phyloP scores from a whole-genome alignment of 2,797 vertebrate genomes.

The Sebastes variabilis region DNA sequence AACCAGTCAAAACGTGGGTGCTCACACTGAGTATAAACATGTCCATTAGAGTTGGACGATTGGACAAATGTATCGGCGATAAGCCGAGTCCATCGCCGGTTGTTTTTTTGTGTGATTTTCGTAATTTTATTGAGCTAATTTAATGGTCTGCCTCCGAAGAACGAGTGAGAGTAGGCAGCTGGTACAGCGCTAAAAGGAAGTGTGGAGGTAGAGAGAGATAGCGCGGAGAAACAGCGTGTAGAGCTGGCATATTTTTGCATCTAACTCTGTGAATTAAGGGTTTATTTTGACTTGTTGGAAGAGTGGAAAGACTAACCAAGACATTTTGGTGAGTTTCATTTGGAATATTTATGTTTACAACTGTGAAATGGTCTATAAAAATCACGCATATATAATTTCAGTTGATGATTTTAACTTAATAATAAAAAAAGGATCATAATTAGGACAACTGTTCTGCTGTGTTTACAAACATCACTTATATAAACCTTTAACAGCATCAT shows the following conservation, averaged over 20 bases:
- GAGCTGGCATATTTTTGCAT: not conserved
- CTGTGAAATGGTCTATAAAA: not conserved
- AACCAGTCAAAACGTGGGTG: not conserved
- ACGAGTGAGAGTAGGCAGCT: not conserved
- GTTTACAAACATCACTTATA: not conserved
- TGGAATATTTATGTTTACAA: not conserved
- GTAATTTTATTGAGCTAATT: not conserved
- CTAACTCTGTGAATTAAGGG: not conserved
- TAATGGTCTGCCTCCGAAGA: not conserved
- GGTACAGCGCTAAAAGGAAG: not conserved
- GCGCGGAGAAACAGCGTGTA: not conserved
- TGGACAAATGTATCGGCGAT: not conserved
- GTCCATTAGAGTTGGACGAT: not conserved
- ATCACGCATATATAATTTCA: not conserved
- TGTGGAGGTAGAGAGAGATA: not conserved
- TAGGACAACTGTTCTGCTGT: not conserved
- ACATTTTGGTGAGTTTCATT: too few species aligned
- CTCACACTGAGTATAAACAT: not conserved
- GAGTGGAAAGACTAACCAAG: too few species aligned
- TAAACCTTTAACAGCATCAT: not conserved
- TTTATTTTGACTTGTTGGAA: not conserved
- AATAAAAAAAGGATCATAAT: not conserved
- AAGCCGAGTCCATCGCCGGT: not conserved
- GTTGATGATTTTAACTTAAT: not conserved
- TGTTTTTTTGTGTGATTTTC: not conserved